Evolutionary conservation across 2,797 vertebrate genomes (phyloP).

Genomic region (Rallus crepitans): DNA sequence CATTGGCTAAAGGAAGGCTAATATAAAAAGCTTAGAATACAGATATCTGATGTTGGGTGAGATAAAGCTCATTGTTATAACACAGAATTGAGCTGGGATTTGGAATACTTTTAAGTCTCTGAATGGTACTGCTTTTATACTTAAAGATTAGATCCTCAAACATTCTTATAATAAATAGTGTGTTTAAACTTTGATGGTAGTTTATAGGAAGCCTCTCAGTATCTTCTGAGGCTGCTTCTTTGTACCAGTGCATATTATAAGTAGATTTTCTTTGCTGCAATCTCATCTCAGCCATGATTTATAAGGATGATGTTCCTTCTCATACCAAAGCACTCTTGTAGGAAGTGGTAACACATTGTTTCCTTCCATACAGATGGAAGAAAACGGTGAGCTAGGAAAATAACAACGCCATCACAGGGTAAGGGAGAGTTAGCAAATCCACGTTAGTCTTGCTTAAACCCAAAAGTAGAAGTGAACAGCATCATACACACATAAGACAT

Average conservation of each 20-base stretch:
- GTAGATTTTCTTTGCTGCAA: not conserved
- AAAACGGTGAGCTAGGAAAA: not conserved
- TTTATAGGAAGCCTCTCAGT: not conserved
- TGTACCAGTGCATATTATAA: not conserved
- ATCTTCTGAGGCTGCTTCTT: not conserved
- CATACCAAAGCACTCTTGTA: not conserved
- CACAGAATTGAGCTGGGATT: not conserved
- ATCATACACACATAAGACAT: not conserved
- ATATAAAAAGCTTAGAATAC: not conserved
- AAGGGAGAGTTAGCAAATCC: not conserved
- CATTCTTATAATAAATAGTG: not conserved
- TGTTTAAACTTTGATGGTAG: not conserved
- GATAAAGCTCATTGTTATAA: not conserved
- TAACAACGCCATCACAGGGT: not conserved
- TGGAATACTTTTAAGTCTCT: conserved; percentile 1
- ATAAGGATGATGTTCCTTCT: not conserved
- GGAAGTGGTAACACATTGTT: not conserved
- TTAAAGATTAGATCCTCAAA: not conserved
- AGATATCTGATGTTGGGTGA: not conserved
- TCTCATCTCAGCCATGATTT: not conserved
- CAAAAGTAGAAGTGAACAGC: not conserved
- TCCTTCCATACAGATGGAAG: not conserved
- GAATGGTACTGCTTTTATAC: not conserved
- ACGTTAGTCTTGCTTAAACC: not conserved
- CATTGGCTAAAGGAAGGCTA: not conserved